These are phyloP conservation scores for Brienomyrus brachyistius DNA, from an alignment of 2,113 vertebrate genomes.

Conservation along the genomic window DNA sequence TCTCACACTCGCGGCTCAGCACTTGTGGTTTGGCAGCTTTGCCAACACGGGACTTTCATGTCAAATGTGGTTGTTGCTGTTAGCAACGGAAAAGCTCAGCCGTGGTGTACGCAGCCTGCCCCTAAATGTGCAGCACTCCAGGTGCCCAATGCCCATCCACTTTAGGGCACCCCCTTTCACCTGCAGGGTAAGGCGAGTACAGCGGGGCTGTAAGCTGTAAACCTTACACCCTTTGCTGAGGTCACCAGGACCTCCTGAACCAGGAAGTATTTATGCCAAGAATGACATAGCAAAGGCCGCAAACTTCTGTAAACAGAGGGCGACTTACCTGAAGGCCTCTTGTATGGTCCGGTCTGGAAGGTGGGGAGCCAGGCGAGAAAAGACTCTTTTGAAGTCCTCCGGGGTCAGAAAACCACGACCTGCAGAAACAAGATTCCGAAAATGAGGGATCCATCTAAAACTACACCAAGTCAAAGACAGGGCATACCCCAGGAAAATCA, in stretches of 20 bases:
- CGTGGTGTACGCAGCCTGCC: background rate
- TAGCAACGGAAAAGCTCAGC: background rate
- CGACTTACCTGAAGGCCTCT: conserved; percentile 61
- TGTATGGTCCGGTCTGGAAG: conserved; percentile 52
- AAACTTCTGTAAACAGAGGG: background rate
- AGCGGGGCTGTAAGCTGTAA: background rate
- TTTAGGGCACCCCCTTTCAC: background rate
- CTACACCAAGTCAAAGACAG: background rate
- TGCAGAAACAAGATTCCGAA: conserved; percentile 28
- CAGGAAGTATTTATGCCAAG: background rate
- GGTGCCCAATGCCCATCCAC: background rate
- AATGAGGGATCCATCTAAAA: background rate
- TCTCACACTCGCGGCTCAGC: background rate
- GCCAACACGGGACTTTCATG: background rate
- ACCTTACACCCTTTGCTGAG: background rate
- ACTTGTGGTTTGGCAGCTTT: background rate
- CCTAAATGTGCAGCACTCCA: background rate
- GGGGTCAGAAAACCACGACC: conserved; percentile 58
- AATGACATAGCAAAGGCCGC: background rate
- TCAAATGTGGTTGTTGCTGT: background rate
- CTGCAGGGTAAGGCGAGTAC: background rate
- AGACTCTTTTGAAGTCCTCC: conserved; percentile 62
- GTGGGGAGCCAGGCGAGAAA: conserved; percentile 50
- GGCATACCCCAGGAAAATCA: background rate
- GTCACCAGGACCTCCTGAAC: background rate